Evolutionary conservation across 2,113 vertebrate species (phyloP), one percentile per base, ranked within the genome.

Genomic region (Oreamnos americanus): DNA sequence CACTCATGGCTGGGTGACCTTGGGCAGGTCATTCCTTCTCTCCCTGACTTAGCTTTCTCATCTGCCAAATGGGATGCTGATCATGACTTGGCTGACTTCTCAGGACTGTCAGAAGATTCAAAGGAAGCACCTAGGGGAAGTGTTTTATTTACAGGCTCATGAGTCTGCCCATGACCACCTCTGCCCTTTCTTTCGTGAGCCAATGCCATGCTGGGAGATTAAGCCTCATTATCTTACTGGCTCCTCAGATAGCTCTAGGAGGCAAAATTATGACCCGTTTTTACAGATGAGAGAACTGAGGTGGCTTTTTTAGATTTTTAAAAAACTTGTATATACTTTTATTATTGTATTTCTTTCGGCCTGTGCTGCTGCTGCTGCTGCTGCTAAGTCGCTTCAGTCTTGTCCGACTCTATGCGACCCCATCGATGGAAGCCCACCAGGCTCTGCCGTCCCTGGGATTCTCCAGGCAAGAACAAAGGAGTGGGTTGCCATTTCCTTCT

Each of bases 221-320:
- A 11, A 79, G 15, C 43, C 14, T 74, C 74, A 25, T 30, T 76
- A 45, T 19, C 33, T 49, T 58, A n/a, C 5, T 7, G 53, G 43
- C n/a, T n/a, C 30, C 36, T 86, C 78, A n/a, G 16, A 51, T 3
- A 51, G 39, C 71, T 81, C 33, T 26, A 82, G 57, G 36, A 71
- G 43, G 13, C 64, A 9, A 45, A 81, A 47, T 83, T 55, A 74
- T 2, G 83, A 84, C 57, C 19, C 6, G 30, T 64, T 94, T 71
- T 92, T 74, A 62, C 36, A 64, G n/a, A 62, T 45, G 51, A 55
- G 51, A 25, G 74, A 71, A 95, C 53, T 15, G 74, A 96, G 36
- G 36, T 10, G 64, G 64, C n/a, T 10, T 71, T 36, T 36, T 11
- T 14, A 8, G 19, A 67, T 19, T 30, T 30, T 30, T 15, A 0